These are phyloP conservation scores for Trichonephila clavipes DNA, from an alignment of 1,140 invertebrate species.

Conservation along the genomic window DNA sequence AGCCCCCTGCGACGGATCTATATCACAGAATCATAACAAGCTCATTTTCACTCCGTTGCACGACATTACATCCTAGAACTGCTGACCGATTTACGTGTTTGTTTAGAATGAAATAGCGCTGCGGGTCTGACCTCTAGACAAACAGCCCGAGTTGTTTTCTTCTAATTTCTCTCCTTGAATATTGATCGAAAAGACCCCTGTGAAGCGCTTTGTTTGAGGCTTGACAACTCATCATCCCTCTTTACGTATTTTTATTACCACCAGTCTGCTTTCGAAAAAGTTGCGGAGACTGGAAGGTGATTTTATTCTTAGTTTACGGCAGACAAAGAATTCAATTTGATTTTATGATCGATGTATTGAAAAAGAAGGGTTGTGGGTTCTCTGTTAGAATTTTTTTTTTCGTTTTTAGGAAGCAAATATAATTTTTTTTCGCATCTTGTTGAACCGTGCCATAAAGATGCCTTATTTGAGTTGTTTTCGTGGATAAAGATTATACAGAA, in stretches of 20 bases:
- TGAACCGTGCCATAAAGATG: no score
- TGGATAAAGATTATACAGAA: no score
- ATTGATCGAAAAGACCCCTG: not conserved
- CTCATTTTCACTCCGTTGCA: not conserved
- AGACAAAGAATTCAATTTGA: constrained; percentile 1
- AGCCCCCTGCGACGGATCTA: no score
- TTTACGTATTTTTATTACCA: not conserved
- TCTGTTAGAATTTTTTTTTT: not conserved
- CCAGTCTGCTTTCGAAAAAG: not conserved
- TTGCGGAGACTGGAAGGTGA: not conserved
- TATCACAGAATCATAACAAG: not conserved
- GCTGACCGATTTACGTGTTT: constrained; percentile 2
- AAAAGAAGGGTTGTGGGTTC: not conserved
- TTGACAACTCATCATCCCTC: not conserved
- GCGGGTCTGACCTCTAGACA: constrained; percentile 17
- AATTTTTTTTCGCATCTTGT: not conserved
- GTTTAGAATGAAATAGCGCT: not conserved
- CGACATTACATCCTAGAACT: not conserved
- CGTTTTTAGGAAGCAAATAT: not conserved
- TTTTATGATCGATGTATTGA: not conserved
- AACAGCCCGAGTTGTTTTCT: not conserved
- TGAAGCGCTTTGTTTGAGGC: not conserved
- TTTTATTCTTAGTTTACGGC: not conserved
- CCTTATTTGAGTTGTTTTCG: no score
- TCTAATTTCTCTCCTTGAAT: constrained; percentile 22